These are phyloP conservation scores for Bombus picipes DNA, from an alignment of 1,140 invertebrate species.

Conservation along the genomic window DNA sequence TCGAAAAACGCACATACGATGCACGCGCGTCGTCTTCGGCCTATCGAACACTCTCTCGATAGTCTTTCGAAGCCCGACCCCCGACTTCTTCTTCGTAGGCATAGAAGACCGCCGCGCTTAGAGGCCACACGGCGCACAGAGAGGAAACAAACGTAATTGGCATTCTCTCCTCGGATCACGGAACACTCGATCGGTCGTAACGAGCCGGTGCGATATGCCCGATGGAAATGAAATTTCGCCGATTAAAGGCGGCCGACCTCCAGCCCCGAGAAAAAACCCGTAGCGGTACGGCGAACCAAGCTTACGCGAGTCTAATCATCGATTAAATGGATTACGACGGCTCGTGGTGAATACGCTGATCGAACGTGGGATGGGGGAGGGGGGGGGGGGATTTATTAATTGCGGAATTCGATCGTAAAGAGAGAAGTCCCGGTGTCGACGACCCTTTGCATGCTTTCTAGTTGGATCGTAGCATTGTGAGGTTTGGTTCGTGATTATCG, in stretches of 20 bases:
- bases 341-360: not conserved
- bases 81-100: not conserved
- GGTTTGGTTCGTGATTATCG: not conserved
- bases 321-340: conserved; percentile 35
- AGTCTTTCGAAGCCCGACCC: not conserved
- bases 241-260: conserved; percentile 23
- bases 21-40: conserved; percentile 39
- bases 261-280: not conserved
- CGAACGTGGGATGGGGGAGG: too few relatives aligned
- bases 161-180: conserved; percentile 55
- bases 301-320: conserved; percentile 26
- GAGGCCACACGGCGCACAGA: not conserved
- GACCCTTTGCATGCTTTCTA: not conserved
- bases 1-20: conserved; percentile 65
- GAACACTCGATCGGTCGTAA: conserved; percentile 52
- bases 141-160: conserved; percentile 59
- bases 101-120: not conserved
- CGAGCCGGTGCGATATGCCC: conserved; percentile 62
- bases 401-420: conserved; percentile 25
- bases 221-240: conserved; percentile 45
- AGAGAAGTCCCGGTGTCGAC: not conserved
- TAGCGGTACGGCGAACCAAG: not conserved
- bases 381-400: conserved; percentile 35
- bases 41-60: not conserved
- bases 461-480: not conserved